Base-by-base conservation (phyloP, 2,113 vertebrate species). In the Hypocryptadius cinnamomeus region DNA sequence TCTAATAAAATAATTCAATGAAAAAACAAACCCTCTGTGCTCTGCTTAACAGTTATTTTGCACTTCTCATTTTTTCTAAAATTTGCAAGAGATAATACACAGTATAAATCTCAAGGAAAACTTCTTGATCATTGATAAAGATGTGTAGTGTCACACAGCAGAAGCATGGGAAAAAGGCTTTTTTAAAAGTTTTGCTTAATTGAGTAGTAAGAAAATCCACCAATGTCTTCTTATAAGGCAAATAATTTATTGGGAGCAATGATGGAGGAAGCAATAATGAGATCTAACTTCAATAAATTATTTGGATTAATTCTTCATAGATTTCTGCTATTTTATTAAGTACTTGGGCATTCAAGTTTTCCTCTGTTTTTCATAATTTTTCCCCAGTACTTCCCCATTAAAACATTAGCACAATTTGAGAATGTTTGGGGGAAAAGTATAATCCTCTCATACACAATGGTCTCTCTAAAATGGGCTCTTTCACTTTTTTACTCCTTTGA, bases 101-200 rank as follows among this genome's bases (percentile, higher is more conserved):
- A 57, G 31, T 15, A 30, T 3, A 68, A 40, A 40, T 44, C 21
- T 50, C 13, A 50, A 54, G 31, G 5, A 82, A 42, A 51, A 31
- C 15, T 30, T 44, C 17, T 8, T 17, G 4, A 14, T 33, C 66
- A 50, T 27, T 56, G 5, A 33, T 47, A 15, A 45, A 69, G 5
- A 14, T 2, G 12, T 5, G 13, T 11, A 37, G 11, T 37, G 30
- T 50, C 66, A 19, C 56, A 39, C 7, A 50, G 17, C 22, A 69
- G 17, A 79, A 81, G 11, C 3, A 23, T 1, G 2, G 18, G 1
- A 0, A 12, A 82, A 79, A 57, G 7, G 1, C 0, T 3, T 8
- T 27, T 47, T 33, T 16, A 8, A 13, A 68, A 54, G 7, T 14
- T 74, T 71, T 63, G 3, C 8, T 66, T 63, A 73, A 66, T 4